Base-by-base conservation (phyloP, 2,888 invertebrate genomes). In the Pachymerium ferrugineum region DNA sequence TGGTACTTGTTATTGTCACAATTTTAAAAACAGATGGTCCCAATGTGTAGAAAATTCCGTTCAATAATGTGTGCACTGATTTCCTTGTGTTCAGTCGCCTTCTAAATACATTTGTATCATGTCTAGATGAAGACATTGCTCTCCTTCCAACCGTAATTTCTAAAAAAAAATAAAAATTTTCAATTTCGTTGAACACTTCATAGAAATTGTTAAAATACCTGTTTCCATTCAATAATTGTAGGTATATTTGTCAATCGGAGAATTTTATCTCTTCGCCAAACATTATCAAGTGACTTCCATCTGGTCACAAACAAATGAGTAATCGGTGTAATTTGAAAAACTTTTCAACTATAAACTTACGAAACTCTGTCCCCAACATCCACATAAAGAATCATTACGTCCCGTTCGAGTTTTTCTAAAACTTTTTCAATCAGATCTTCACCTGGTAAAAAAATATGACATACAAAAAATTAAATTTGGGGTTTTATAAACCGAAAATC, bases 281-380 rank as follows among this genome's bases (percentile, higher is more conserved):
- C 89, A 80, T 92, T 91, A 14, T 89, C 87, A 72, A 85, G 86
- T 82, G 93, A 89, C 82, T 91, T 94, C 94, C 95, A 95, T 76
- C 92, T 93, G 10, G 4, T 54, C 22, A n/a, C 0, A 54, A 5
- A 5, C 6, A 47, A 47, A 47, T 16, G 1, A 47, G 19, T 16
- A 47, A n/a, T n/a, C n/a, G n/a, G n/a, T n/a, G n/a, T n/a, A n/a
- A n/a, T n/a, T n/a, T n/a, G 14, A 47, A 42, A 42, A 42, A 22
- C 6, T 2, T 3, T 54, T 33, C 12, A 33, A n/a, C n/a, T 33
- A 8, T 0, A 22, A 54, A 88, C 90, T 88, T 86, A 92, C 92
- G 86, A 89, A 31, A 86, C 81, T 76, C 89, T 85, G 75, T 90
- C 89, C 31, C 93, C 93, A 76, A 93, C 93, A 84, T 89, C 88